phyloP scores from a whole-genome alignment of 2,888 invertebrate species.

The Tenodera sinensis region DNA sequence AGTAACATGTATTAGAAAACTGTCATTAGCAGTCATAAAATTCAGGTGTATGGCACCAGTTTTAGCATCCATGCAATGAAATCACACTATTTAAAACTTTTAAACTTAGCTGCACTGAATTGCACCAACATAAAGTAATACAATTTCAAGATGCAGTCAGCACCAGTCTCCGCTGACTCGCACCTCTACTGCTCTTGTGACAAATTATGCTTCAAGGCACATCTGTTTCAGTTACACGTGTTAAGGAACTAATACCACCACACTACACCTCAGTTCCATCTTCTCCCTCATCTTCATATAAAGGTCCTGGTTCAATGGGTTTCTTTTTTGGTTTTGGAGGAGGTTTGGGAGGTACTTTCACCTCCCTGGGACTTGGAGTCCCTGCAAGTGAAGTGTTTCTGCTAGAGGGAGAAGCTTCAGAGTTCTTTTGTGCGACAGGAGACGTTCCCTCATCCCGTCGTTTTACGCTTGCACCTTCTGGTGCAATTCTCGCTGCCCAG shows the following conservation, averaged over 20 bases:
- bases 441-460: slow-evolving; percentile 53
- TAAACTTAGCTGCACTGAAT: background rate
- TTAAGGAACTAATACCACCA: background rate
- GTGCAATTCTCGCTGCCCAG: slow-evolving; percentile 7
- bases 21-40: background rate
- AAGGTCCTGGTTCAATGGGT: slow-evolving; percentile 61
- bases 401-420: slow-evolving; percentile 34
- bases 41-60: background rate
- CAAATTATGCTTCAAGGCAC: background rate
- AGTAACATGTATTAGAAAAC: background rate
- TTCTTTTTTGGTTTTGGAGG: slow-evolving; percentile 82
- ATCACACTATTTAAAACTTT: background rate
- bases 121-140: background rate
- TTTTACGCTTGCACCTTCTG: slow-evolving; percentile 39
- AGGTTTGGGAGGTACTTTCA: slow-evolving; percentile 77
- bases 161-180: background rate
- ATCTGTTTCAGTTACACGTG: background rate
- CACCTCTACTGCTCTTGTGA: background rate
- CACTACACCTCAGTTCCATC: slow-evolving; percentile 75
- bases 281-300: slow-evolving; percentile 84
- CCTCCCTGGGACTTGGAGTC: background rate
- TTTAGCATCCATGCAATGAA: background rate
- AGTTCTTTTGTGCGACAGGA: slow-evolving; percentile 43
- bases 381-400: background rate
- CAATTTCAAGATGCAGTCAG: background rate